Base-by-base conservation (phyloP, 2,113 vertebrate species). In the Puffinus mauretanicus region DNA sequence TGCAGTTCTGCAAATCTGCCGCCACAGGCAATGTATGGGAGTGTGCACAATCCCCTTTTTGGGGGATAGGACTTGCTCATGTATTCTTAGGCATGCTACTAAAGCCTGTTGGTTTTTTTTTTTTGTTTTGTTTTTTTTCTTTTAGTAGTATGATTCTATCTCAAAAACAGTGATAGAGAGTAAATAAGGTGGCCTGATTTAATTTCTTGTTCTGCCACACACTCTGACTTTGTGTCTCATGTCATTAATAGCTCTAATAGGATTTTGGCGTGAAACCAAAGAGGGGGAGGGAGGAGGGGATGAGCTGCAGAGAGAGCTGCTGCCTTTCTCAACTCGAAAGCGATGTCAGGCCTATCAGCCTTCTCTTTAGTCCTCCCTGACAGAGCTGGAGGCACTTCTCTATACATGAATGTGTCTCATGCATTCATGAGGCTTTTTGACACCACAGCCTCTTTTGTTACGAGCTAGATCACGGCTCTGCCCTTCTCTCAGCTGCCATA, bases 401-500 rank as follows among this genome's bases (percentile, higher is more conserved):
- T 98, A 36, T 98, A 96, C 98, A 93, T 91, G 96, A 82, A 97
- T 97, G 95, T 98, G 98, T 97, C 98, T 94, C 98, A 98, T 98
- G 98, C 98, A 99, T 99, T 99, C 98, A 99, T 98, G 97, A 98
- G 97, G 97, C 96, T 71, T 98, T 94, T 98, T 98, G 98, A 98
- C 98, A 98, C 97, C 96, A 46, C 97, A 97, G 98, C 85, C 95
- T 94, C 98, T 98, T 99, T 99, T 99, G 99, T 99, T 97, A 46
- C 1, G 76, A 97, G 97, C 76, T 94, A 66, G 97, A 98, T 97
- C 98, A 91, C 62, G 92, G 96, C 96, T 96, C 96, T 97, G 91
- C 90, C 93, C 95, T 97, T 95, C 97, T 97, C 98, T 98, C 98
- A 99, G 98, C 98, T 98, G 98, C 99, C 99, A 99, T 99, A 99